These are phyloP conservation scores for Leistus spinibarbis DNA, from an alignment of 2,888 invertebrate genomes.

Conservation along the genomic window DNA sequence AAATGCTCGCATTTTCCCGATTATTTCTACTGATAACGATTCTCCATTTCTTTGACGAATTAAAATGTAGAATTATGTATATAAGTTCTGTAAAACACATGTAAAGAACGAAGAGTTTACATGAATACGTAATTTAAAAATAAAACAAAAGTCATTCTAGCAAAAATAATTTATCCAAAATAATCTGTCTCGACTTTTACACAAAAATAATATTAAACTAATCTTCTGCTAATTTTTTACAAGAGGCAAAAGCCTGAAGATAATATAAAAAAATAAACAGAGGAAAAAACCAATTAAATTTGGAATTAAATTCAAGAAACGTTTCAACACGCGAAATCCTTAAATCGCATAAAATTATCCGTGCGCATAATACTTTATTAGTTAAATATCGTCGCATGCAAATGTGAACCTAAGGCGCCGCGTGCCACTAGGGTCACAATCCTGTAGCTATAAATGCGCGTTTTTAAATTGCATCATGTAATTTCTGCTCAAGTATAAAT, in stretches of 20 bases:
- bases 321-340: conserved; percentile 58
- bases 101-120: no score
- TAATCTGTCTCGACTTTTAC: neutral
- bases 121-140: no score
- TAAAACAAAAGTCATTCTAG: no score
- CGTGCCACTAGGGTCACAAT: conserved; percentile 50
- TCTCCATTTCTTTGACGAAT: neutral
- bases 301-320: conserved; percentile 56
- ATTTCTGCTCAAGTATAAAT: conserved; percentile 57
- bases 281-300: conserved; percentile 57
- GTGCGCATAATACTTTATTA: conserved; percentile 59
- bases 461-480: conserved; percentile 58
- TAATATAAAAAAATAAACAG: conserved; percentile 20
- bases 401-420: conserved; percentile 47
- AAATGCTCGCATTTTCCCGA: neutral
- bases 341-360: conserved; percentile 58
- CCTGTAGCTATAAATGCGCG: conserved; percentile 43
- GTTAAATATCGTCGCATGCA: conserved; percentile 47
- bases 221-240: conserved; percentile 36
- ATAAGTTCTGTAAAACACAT: neutral
- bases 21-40: conserved; percentile 1
- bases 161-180: neutral
- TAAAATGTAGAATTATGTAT: neutral
- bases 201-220: conserved; percentile 13
- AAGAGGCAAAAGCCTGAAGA: conserved; percentile 12